Percentiles rank a stretch among this genome's conserved stretches.
These are phyloP conservation scores for Tarsius wallacei DNA, from an alignment of 2,797 vertebrate species.

Conservation along the genomic window DNA sequence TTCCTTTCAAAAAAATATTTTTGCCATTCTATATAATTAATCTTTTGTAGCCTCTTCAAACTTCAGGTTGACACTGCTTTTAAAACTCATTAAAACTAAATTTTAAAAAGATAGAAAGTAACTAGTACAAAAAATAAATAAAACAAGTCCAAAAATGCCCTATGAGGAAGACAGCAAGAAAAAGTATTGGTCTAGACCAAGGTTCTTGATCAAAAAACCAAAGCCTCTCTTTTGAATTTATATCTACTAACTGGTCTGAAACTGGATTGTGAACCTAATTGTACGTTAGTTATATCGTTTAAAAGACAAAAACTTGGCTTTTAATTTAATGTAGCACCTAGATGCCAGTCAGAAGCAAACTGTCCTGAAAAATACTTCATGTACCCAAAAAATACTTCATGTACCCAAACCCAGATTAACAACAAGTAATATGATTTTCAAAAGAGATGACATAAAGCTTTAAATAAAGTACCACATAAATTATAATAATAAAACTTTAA, in stretches of 20 bases:
- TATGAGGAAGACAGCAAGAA: background rate
- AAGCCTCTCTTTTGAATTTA: background rate
- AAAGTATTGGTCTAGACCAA: background rate
- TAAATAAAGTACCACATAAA: background rate
- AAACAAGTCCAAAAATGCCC: background rate
- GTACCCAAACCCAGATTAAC: background rate
- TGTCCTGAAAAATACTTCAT: background rate
- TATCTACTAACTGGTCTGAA: background rate
- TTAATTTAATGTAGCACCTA: background rate
- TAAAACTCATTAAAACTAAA: background rate
- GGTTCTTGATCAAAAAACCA: background rate
- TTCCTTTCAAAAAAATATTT: background rate
- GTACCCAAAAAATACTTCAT: background rate
- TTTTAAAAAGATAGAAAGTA: background rate
- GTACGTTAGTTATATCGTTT: background rate
- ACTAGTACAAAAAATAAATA: background rate
- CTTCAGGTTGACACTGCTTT: background rate
- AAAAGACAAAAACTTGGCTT: background rate
- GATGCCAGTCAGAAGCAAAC: background rate
- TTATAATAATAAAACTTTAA: constrained; percentile 5
- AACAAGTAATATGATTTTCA: background rate
- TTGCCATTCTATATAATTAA: background rate
- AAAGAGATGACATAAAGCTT: background rate
- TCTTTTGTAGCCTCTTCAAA: background rate
- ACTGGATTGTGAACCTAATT: background rate